These are phyloP conservation scores for Merodon equestris DNA, from an alignment of 2,888 invertebrate genomes.

Conservation along the genomic window DNA sequence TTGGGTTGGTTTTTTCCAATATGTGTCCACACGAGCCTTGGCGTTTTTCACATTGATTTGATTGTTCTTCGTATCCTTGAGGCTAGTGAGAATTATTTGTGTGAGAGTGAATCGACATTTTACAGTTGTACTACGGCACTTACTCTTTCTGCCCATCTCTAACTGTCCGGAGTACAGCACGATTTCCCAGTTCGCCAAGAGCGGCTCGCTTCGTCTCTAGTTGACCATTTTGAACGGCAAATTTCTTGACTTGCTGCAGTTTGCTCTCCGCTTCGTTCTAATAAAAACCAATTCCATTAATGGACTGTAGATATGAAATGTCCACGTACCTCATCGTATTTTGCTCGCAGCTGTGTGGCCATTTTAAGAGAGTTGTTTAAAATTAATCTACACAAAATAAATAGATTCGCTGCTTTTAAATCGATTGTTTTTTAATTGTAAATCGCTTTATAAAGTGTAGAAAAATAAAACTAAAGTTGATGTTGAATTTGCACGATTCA, in stretches of 20 bases:
- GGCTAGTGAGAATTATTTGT: constrained; percentile 57
- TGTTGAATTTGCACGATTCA: constrained; percentile 63
- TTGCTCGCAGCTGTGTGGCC: constrained; percentile 49
- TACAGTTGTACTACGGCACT: constrained; percentile 66
- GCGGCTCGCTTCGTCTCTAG: constrained; percentile 78
- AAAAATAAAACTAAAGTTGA: too few relatives aligned
- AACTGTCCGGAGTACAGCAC: constrained; percentile 75
- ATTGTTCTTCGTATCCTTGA: constrained; percentile 72
- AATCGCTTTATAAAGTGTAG: too few relatives aligned
- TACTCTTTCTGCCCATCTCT: constrained; percentile 76
- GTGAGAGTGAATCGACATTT: not conserved
- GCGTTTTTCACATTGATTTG: constrained; percentile 74
- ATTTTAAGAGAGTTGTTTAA: constrained; percentile 36
- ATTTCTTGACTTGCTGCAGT: constrained; percentile 74
- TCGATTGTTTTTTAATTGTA: not conserved
- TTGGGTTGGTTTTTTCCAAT: constrained; percentile 75
- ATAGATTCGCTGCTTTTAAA: constrained; percentile 47
- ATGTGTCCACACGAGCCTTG: constrained; percentile 77
- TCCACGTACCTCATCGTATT: constrained; percentile 52
- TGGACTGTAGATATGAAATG: not conserved
- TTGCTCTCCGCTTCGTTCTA: constrained; percentile 75
- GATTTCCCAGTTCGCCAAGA: constrained; percentile 80
- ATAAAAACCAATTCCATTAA: constrained; percentile 3
- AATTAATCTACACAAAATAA: constrained; percentile 51
- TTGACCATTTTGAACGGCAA: constrained; percentile 72